Evolutionary conservation across 1,140 invertebrate genomes (phyloP).

Genomic region (Linepithema humile): DNA sequence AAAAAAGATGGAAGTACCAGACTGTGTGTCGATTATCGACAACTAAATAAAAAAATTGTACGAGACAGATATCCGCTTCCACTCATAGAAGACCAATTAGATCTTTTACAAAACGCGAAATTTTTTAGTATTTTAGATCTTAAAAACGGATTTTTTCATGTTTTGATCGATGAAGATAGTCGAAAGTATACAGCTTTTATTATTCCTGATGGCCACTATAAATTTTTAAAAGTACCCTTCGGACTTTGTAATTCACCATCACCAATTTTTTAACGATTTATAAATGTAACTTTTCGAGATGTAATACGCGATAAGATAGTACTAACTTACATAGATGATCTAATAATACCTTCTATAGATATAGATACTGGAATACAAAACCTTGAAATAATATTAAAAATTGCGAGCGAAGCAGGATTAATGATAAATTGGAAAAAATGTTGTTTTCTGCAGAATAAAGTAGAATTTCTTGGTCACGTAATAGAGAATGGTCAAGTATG

Average conservation of each 20-base stretch:
- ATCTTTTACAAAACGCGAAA: background rate
- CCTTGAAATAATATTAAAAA: background rate
- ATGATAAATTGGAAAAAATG: constrained; percentile 17
- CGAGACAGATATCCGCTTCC: constrained; percentile 9
- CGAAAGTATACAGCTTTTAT: constrained; percentile 2
- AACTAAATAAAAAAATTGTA: background rate
- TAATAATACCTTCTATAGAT: background rate
- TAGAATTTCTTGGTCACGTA: background rate
- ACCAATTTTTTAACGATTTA: background rate
- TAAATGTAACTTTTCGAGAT: background rate
- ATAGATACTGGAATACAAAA: background rate
- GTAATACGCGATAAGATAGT: background rate
- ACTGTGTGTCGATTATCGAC: background rate
- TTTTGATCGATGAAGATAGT: background rate
- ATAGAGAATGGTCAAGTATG: background rate
- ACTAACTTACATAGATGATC: background rate
- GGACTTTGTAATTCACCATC: background rate
- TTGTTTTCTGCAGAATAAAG: background rate
- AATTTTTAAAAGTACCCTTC: background rate
- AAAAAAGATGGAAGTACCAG: background rate
- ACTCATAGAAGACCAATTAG: constrained; percentile 27
- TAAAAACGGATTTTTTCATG: constrained; percentile 30
- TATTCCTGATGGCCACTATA: background rate
- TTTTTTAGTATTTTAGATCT: background rate
- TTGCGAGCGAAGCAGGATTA: background rate